Evolutionary conservation across 2,113 vertebrate species (phyloP).

Genomic region (Anarrhichthys ocellatus): DNA sequence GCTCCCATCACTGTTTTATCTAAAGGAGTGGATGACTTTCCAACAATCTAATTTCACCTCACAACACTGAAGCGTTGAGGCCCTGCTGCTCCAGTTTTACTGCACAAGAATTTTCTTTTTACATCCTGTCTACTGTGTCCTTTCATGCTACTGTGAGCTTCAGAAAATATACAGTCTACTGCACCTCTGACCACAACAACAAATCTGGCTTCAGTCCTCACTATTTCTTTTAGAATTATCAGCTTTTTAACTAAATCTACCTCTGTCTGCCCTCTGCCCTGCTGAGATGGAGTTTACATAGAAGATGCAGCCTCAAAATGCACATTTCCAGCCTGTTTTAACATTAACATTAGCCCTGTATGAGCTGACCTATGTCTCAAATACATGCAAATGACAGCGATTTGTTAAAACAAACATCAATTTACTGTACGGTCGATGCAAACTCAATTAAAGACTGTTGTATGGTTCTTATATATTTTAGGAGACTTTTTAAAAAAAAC

Average conservation of each 20-base stretch:
- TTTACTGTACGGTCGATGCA: not conserved
- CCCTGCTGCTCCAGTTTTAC: slow-evolving; percentile 31
- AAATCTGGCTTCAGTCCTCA: slow-evolving; percentile 22
- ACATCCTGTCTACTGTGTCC: slow-evolving; percentile 29
- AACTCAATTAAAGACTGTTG: not conserved
- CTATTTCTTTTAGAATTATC: slow-evolving; percentile 25
- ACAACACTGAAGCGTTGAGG: slow-evolving; percentile 17
- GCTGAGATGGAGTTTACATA: not conserved
- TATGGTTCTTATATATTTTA: not conserved
- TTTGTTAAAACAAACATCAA: not conserved
- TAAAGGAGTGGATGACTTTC: slow-evolving; percentile 10
- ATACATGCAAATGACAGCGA: not conserved
- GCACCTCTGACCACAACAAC: slow-evolving; percentile 33
- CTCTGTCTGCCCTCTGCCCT: not conserved
- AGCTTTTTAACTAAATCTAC: slow-evolving; percentile 4
- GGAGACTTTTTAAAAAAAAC: not conserved
- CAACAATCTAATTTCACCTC: slow-evolving; percentile 8
- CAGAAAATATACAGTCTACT: slow-evolving; percentile 42
- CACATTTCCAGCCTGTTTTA: not conserved
- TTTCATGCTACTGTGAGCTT: slow-evolving; percentile 45
- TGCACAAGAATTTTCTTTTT: slow-evolving; percentile 37
- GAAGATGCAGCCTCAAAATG: not conserved
- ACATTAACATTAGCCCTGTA: not conserved
- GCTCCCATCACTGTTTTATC: slow-evolving; percentile 16
- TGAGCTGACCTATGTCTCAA: not conserved